phyloP scores from a whole-genome alignment of 1,140 invertebrate genomes.

The Drosophila littoralis region DNA sequence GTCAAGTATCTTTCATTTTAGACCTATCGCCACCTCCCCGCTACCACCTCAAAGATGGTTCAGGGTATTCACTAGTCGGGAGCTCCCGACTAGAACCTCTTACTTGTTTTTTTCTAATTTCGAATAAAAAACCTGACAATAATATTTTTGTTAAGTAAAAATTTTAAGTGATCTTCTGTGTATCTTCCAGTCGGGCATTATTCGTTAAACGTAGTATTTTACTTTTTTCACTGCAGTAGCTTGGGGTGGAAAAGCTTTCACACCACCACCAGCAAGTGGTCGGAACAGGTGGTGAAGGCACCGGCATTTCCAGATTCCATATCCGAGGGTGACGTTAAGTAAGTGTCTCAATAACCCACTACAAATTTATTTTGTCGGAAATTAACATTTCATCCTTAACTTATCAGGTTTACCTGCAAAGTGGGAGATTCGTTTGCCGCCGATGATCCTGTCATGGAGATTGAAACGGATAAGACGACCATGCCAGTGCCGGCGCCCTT shows the following conservation, averaged over 20 bases:
- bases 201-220: too few species aligned
- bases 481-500: conserved; percentile 95
- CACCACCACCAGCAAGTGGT: conserved; percentile 73
- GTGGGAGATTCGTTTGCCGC: conserved; percentile 95
- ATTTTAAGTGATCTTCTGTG: too few species aligned
- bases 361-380: not conserved
- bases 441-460: conserved; percentile 98
- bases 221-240: too few species aligned
- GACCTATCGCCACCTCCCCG: too few species aligned
- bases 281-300: conserved; percentile 88
- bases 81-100: too few species aligned
- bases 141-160: too few species aligned
- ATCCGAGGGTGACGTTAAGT: conserved; percentile 98
- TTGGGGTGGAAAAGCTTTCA: conserved; percentile 60
- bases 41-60: too few species aligned
- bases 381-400: not conserved
- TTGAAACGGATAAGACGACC: conserved; percentile 99
- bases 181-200: too few species aligned
- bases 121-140: too few species aligned
- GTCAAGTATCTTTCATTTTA: too few species aligned
- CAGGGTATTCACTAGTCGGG: too few species aligned
- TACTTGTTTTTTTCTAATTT: too few species aligned
- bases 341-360: conserved; percentile 4
- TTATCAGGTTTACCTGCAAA: conserved; percentile 88
- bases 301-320: conserved; percentile 99